A percentile compares a stretch with the other conserved stretches of the same genome.
These are phyloP conservation scores for Halictus quadricinctus DNA, from an alignment of 2,888 invertebrate species.

Conservation along the genomic window DNA sequence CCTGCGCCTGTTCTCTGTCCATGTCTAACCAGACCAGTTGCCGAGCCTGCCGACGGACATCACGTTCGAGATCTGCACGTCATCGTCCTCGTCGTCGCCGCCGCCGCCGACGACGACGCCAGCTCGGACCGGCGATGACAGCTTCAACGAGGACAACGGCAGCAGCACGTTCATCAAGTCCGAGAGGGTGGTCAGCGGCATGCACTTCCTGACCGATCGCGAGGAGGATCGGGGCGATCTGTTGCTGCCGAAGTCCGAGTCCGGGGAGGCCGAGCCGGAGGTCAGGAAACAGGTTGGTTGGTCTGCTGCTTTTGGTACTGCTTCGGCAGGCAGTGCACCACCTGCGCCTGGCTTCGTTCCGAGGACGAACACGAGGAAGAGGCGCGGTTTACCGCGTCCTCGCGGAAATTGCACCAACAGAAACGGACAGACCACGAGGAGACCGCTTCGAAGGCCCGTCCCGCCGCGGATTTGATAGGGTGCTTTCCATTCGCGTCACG, in stretches of 20 bases:
- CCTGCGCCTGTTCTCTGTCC: conserved; percentile 60
- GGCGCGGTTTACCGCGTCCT: conserved; percentile 41
- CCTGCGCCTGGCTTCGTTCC: conserved; percentile 51
- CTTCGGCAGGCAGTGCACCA: conserved; percentile 52
- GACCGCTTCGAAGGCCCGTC: conserved; percentile 36
- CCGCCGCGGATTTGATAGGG: conserved; percentile 57
- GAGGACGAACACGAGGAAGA: conserved; percentile 70
- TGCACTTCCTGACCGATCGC: conserved; percentile 79
- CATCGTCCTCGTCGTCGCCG: conserved; percentile 68
- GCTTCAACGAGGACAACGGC: conserved; percentile 44
- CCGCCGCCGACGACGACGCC: conserved; percentile 37
- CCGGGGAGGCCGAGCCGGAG: conserved; percentile 77
- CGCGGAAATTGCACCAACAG: conserved; percentile 55
- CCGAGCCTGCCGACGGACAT: conserved; percentile 78
- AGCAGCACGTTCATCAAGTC: conserved; percentile 63
- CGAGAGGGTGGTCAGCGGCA: conserved; percentile 74
- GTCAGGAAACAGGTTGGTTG: conserved; percentile 81
- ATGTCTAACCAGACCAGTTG: conserved; percentile 67
- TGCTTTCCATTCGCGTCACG: conserved; percentile 55
- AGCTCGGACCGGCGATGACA: conserved; percentile 56
- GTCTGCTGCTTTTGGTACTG: conserved; percentile 55
- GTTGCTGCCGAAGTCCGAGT: conserved; percentile 68
- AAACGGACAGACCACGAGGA: conserved; percentile 47
- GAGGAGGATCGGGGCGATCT: conserved; percentile 74
- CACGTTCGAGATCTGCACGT: conserved; percentile 79